Evolutionary conservation across 2,888 invertebrate genomes (phyloP).

Genomic region (Esperia sulphurella): DNA sequence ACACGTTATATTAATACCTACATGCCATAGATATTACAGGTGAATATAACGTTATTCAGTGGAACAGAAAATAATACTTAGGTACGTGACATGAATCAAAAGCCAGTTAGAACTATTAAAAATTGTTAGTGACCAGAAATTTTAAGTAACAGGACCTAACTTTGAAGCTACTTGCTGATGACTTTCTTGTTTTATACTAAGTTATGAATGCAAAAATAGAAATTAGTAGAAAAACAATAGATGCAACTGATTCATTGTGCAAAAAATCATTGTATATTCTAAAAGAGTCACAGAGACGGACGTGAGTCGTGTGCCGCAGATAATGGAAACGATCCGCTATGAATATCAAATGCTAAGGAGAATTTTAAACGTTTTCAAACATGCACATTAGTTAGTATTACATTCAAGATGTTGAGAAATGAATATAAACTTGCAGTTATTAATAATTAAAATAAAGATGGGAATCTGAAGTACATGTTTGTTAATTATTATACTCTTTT

Average conservation of each 20-base stretch:
- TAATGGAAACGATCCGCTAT: conserved; percentile 40
- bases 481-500: too few relatives aligned
- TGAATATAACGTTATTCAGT: not conserved
- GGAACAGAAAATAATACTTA: too few relatives aligned
- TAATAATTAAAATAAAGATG: not conserved
- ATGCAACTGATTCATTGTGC: not conserved
- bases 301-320: conserved; percentile 71
- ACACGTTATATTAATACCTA: conserved; percentile 8
- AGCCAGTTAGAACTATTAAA: too few relatives aligned
- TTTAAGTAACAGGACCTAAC: too few relatives aligned
- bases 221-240: not conserved
- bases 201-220: too few relatives aligned
- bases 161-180: too few relatives aligned
- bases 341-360: conserved; percentile 44
- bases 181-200: too few relatives aligned
- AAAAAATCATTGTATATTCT: conserved; percentile 44
- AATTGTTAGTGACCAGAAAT: too few relatives aligned
- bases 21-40: too few relatives aligned
- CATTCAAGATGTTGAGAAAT: not conserved
- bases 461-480: not conserved
- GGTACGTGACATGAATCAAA: not conserved
- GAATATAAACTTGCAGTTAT: not conserved
- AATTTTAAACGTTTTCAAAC: conserved; percentile 35
- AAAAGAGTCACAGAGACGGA: conserved; percentile 43
- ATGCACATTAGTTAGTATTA: conserved; percentile 16